These are phyloP conservation scores for Sciurus vulgaris DNA, from an alignment of 2,797 vertebrate genomes.

Conservation along the genomic window DNA sequence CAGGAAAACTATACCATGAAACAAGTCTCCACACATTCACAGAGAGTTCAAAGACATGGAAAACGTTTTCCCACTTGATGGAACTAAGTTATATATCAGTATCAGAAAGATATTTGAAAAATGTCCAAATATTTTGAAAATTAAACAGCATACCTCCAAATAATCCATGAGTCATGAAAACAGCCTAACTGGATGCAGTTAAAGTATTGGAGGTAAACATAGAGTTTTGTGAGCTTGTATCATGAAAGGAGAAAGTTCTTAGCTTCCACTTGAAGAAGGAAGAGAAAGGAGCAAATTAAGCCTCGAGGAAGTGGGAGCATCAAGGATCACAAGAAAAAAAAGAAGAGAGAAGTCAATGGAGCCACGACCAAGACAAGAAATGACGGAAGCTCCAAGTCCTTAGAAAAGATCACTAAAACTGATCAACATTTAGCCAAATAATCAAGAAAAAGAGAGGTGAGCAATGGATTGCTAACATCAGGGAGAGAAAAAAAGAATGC, in stretches of 20 bases:
- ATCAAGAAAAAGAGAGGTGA: neutral
- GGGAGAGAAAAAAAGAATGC: too few species aligned
- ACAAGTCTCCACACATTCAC: neutral
- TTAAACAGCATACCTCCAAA: neutral
- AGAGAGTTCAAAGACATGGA: neutral
- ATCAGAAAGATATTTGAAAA: neutral
- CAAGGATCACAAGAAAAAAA: neutral
- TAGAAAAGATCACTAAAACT: neutral
- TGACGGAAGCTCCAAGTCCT: neutral
- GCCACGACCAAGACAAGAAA: neutral
- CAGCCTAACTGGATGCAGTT: neutral
- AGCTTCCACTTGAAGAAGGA: neutral
- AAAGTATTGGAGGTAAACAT: neutral
- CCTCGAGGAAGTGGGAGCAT: neutral
- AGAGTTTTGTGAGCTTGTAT: neutral
- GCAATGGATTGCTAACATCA: neutral
- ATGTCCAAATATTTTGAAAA: neutral
- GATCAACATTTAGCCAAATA: constrained; percentile 5
- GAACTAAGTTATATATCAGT: neutral
- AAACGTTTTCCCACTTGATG: neutral
- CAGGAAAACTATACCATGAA: neutral
- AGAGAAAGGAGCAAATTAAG: neutral
- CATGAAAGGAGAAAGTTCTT: neutral
- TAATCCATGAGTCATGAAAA: neutral
- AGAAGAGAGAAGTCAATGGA: neutral